Conservation (phyloP, 2,113 vertebrate species). For the Microcebus tavaratra region DNA sequence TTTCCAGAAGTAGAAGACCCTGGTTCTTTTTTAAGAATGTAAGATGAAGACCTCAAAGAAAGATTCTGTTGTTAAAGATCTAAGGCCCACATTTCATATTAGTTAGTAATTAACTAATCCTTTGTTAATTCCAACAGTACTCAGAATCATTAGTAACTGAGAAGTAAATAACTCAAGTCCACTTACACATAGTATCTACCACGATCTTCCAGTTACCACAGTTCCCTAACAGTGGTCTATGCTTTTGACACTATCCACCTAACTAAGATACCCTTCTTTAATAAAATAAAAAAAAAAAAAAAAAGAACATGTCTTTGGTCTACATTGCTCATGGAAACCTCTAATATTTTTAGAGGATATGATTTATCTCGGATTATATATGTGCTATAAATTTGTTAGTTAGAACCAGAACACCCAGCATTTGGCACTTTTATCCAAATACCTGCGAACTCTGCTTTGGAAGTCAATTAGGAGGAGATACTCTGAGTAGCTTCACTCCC, state of each 20-base stretch:
- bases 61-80: not conserved
- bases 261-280: not conserved
- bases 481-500: not conserved
- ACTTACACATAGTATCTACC: not conserved
- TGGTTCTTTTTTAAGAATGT: not conserved
- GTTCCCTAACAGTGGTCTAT: not conserved
- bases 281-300: not conserved
- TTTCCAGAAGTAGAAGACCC: not conserved
- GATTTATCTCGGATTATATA: not conserved
- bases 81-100: not conserved
- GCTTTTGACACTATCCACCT: not conserved
- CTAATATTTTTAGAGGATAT: not conserved
- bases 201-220: not conserved
- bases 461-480: not conserved
- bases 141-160: not conserved
- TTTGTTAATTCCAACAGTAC: not conserved
- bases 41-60: not conserved
- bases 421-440: not conserved
- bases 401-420: not conserved
- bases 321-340: not conserved
- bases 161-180: not conserved
- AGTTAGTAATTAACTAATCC: not conserved
- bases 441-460: not conserved
- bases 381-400: not conserved
- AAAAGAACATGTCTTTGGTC: not conserved